phyloP scores from a whole-genome alignment of 2,113 vertebrate genomes.

The Rhinogobius similis region DNA sequence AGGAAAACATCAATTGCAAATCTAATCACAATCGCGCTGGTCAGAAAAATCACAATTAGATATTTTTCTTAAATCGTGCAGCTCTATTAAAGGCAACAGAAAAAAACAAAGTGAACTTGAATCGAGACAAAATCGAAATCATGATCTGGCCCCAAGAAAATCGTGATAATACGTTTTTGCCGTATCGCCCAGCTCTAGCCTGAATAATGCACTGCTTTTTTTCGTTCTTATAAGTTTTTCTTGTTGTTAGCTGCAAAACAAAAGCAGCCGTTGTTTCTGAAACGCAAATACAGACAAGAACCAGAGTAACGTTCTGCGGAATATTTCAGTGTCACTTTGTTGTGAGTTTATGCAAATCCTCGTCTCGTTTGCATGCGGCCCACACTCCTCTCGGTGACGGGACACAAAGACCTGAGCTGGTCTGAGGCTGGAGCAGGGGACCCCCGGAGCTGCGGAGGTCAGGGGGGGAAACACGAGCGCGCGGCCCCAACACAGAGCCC shows the following conservation, averaged over 20 bases:
- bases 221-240: too few relatives aligned
- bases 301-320: constrained; percentile 7
- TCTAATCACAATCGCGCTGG: too few relatives aligned
- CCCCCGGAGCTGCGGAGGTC: constrained; percentile 63
- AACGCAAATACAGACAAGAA: not conserved
- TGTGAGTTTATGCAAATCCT: constrained; percentile 45
- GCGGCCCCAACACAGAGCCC: not conserved
- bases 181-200: too few relatives aligned
- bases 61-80: too few relatives aligned
- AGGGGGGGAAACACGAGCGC: constrained; percentile 52
- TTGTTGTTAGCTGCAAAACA: not conserved
- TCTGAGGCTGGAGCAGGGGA: constrained; percentile 65
- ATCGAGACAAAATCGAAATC: too few relatives aligned
- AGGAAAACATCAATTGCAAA: too few relatives aligned
- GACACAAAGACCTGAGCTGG: constrained; percentile 66
- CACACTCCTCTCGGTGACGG: constrained; percentile 44
- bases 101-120: too few relatives aligned
- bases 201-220: too few relatives aligned
- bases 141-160: too few relatives aligned
- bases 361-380: constrained; percentile 45
- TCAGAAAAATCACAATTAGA: too few relatives aligned
- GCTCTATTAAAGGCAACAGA: too few relatives aligned
- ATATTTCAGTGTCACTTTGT: constrained; percentile 34
- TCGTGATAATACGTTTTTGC: too few relatives aligned
- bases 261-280: not conserved